Evolutionary conservation across 2,113 vertebrate species (phyloP).

Genomic region (crab-eating macaque (Macaca fascicularis)): DNA sequence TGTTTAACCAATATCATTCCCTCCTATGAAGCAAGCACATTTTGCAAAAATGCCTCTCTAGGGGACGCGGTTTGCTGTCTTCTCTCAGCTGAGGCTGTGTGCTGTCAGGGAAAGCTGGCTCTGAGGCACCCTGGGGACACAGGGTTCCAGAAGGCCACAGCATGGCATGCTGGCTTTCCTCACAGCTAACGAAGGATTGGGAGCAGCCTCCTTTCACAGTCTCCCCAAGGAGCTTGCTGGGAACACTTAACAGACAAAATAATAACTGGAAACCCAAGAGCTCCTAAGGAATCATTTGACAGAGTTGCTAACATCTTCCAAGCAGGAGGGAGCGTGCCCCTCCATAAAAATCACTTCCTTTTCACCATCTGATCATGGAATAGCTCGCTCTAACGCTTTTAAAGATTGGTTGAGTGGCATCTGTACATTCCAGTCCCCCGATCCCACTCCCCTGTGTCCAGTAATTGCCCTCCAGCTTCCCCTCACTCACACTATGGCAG

Average conservation of each 20-base stretch:
- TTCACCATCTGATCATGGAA: not conserved
- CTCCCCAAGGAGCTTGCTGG: slow-evolving; percentile 40
- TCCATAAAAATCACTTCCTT: not conserved
- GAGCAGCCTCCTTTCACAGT: not conserved
- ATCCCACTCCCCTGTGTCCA: slow-evolving; percentile 2
- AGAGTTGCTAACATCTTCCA: slow-evolving; percentile 57
- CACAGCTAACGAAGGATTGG: not conserved
- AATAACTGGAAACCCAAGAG: not conserved
- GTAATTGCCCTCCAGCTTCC: not conserved
- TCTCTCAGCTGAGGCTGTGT: not conserved
- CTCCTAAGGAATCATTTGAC: slow-evolving; percentile 43
- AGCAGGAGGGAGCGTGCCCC: not conserved
- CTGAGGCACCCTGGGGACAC: not conserved
- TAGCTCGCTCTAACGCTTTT: not conserved
- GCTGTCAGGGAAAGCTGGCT: not conserved
- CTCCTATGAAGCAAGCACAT: not conserved
- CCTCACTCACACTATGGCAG: not conserved
- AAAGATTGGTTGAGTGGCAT: not conserved
- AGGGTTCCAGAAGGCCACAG: not conserved
- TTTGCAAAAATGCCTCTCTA: not conserved
- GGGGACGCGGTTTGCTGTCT: not conserved
- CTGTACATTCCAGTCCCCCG: not conserved
- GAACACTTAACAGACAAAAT: not conserved
- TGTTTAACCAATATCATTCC: not conserved
- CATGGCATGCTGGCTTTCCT: rapidly evolving